A percentile compares a stretch with the other conserved stretches of the same genome.
These are phyloP conservation scores for Amphiprion percula DNA, from an alignment of 2,113 vertebrate genomes.

Conservation along the genomic window DNA sequence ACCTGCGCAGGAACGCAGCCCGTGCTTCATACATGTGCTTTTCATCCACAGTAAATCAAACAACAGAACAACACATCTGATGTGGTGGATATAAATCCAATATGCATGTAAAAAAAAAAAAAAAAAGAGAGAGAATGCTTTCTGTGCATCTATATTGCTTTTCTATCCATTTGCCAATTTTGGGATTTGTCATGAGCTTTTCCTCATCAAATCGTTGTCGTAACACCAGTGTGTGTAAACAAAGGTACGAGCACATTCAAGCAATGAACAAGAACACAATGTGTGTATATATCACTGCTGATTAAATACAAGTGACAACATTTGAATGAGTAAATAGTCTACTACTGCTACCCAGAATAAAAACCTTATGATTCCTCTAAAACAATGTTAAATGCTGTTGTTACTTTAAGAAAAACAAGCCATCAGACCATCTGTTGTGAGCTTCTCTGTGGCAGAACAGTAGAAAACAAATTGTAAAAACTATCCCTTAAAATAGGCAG, in stretches of 20 bases:
- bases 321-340: not conserved
- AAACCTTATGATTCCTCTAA: no score
- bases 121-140: not conserved
- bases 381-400: no score
- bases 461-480: no score
- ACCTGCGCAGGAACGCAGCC: conserved; percentile 54
- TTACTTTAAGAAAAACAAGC: no score
- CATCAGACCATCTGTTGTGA: no score
- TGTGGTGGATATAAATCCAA: not conserved
- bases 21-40: conserved; percentile 2
- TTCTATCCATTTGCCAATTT: not conserved
- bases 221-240: not conserved
- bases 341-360: not conserved
- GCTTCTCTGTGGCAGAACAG: no score
- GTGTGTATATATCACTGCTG: not conserved
- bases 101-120: not conserved
- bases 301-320: not conserved
- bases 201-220: not conserved
- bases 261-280: not conserved
- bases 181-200: not conserved
- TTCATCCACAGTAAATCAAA: conserved; percentile 59
- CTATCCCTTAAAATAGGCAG: no score
- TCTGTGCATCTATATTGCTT: not conserved
- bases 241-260: not conserved
- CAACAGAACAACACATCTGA: conserved; percentile 35